Percentiles rank a stretch among this genome's conserved stretches.
phyloP scores from a whole-genome alignment of 2,888 invertebrate species.

The Cryptocheilus praepositus region DNA sequence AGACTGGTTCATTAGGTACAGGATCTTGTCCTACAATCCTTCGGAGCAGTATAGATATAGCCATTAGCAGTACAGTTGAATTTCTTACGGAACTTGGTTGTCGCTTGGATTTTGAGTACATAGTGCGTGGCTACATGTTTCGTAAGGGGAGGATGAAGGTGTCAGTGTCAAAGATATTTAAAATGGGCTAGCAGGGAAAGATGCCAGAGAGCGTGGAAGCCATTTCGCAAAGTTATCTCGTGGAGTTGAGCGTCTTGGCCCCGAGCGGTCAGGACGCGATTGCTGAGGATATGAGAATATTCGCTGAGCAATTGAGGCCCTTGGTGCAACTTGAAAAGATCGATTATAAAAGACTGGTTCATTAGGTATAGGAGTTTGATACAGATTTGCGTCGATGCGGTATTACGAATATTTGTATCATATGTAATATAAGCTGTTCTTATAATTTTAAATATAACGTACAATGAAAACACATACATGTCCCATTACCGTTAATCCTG shows the following conservation, averaged over 20 bases:
- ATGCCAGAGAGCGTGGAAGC: slow-evolving; percentile 85
- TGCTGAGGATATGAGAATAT: slow-evolving; percentile 95
- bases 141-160: slow-evolving; percentile 98
- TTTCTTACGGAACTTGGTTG: slow-evolving; percentile 95
- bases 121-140: slow-evolving; percentile 94
- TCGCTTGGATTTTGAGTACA: slow-evolving; percentile 94
- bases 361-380: slow-evolving; percentile 44
- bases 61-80: slow-evolving; percentile 92
- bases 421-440: no score
- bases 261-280: slow-evolving; percentile 95
- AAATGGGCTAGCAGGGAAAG: slow-evolving; percentile 86
- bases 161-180: slow-evolving; percentile 95
- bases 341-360: slow-evolving; percentile 86
- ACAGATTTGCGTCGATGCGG: neutral
- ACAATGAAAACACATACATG: no score
- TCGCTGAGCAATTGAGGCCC: slow-evolving; percentile 95
- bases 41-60: slow-evolving; percentile 95
- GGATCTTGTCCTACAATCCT: no score
- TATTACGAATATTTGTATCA: no score
- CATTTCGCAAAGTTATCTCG: slow-evolving; percentile 93
- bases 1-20: slow-evolving; percentile 76
- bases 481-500: no score
- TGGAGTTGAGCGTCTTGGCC: slow-evolving; percentile 93
- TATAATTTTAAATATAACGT: no score
- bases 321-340: slow-evolving; percentile 94